Evolutionary conservation across 1,140 invertebrate genomes (phyloP).

Genomic region (Drosophila rufa): DNA sequence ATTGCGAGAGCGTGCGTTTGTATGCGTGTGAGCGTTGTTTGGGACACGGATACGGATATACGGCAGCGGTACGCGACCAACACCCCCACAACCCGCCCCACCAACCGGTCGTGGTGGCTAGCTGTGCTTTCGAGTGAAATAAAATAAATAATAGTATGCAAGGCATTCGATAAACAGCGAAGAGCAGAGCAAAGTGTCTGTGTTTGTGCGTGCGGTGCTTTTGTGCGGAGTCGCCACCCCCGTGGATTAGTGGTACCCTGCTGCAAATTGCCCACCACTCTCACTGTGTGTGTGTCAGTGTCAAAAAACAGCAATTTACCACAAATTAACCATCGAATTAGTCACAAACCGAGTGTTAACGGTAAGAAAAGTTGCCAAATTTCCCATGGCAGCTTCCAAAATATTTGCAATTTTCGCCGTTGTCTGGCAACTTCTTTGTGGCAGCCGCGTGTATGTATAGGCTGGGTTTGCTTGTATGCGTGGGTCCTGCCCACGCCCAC

Average conservation of each 20-base stretch:
- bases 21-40: conserved; percentile 60
- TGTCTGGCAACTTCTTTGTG: conserved; percentile 60
- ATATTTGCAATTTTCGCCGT: conserved; percentile 30
- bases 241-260: conserved; percentile 80
- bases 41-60: conserved; percentile 54
- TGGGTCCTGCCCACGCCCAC: conserved; percentile 53
- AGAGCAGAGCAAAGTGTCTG: conserved; percentile 68
- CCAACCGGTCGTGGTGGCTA: conserved; percentile 73
- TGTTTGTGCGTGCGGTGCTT: conserved; percentile 52
- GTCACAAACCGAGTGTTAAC: background rate
- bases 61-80: conserved; percentile 53
- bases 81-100: conserved; percentile 52
- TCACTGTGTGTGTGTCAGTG: conserved; percentile 36
- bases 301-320: conserved; percentile 42
- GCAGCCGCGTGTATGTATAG: conserved; percentile 37
- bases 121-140: conserved; percentile 38
- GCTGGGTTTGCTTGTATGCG: conserved; percentile 33
- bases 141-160: conserved; percentile 61
- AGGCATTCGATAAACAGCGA: conserved; percentile 49
- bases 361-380: conserved; percentile 30
- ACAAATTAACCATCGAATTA: conserved; percentile 19
- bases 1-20: conserved; percentile 46
- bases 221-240: conserved; percentile 78
- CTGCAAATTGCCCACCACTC: conserved; percentile 64
- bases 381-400: background rate